These are phyloP conservation scores for Protobothrops flavoviridis DNA, from an alignment of 2,113 vertebrate genomes.

Conservation along the genomic window DNA sequence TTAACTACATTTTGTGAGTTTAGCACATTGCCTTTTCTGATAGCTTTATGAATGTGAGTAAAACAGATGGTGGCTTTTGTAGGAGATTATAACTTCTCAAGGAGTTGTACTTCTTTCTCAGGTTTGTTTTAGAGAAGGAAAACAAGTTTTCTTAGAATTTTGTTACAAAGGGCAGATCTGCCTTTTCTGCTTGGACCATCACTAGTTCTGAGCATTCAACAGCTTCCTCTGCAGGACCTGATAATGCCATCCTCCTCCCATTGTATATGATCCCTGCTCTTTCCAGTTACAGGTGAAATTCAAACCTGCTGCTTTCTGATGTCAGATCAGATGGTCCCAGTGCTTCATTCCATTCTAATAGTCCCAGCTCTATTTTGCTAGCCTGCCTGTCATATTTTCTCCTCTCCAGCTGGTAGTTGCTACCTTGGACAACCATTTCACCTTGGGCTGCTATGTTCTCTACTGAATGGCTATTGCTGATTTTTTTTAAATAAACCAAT, in stretches of 20 bases:
- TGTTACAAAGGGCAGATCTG: background rate
- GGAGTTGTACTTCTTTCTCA: background rate
- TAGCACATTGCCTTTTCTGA: background rate
- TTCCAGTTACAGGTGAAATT: background rate
- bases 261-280: background rate
- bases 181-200: background rate
- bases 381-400: background rate
- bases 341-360: background rate
- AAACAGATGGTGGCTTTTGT: background rate
- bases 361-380: background rate
- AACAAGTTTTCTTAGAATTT: background rate
- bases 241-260: background rate
- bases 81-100: background rate
- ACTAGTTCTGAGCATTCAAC: background rate
- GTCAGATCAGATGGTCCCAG: background rate
- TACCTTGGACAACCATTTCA: background rate
- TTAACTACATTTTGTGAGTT: constrained; percentile 2
- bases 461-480: background rate
- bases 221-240: background rate
- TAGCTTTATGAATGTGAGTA: background rate
- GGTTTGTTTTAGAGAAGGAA: background rate
- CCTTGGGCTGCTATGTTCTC: background rate
- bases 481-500: background rate
- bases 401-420: background rate
- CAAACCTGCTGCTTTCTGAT: background rate